These are phyloP conservation scores for Enteromius fasciolatus DNA, from an alignment of 2,797 vertebrate species.

Conservation along the genomic window DNA sequence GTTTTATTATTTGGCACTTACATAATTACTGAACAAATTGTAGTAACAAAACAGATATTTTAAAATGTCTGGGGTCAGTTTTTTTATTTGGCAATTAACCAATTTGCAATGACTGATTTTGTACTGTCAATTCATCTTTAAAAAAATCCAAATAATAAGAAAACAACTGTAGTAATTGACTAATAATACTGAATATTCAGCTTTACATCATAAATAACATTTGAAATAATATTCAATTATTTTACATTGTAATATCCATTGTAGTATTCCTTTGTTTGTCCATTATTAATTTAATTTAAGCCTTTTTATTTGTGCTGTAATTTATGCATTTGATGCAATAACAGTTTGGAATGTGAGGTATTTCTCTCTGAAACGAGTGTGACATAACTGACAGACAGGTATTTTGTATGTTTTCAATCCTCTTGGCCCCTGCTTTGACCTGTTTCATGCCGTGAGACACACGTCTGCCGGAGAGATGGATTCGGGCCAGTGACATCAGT, in stretches of 20 bases:
- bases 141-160: neutral
- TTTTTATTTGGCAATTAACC: no score
- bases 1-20: neutral
- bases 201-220: neutral
- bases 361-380: neutral
- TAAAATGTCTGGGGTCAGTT: neutral
- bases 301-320: neutral
- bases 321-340: neutral
- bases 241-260: neutral
- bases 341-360: conserved; percentile 13
- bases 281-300: no score
- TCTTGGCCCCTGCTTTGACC: conserved; percentile 40
- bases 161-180: no score
- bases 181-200: neutral
- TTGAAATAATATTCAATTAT: neutral
- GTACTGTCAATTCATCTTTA: neutral
- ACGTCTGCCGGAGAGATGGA: conserved; percentile 6
- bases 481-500: conserved; percentile 20
- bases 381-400: conserved; percentile 36
- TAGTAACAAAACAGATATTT: neutral
- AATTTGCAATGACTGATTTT: no score
- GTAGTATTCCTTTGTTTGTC: neutral
- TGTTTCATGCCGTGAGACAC: conserved; percentile 28
- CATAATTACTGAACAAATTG: neutral
- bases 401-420: conserved; percentile 32